phyloP scores from a whole-genome alignment of 37 sponge, comb jelly and placozoan genomes.

The Cladorhizidae sp. region DNA sequence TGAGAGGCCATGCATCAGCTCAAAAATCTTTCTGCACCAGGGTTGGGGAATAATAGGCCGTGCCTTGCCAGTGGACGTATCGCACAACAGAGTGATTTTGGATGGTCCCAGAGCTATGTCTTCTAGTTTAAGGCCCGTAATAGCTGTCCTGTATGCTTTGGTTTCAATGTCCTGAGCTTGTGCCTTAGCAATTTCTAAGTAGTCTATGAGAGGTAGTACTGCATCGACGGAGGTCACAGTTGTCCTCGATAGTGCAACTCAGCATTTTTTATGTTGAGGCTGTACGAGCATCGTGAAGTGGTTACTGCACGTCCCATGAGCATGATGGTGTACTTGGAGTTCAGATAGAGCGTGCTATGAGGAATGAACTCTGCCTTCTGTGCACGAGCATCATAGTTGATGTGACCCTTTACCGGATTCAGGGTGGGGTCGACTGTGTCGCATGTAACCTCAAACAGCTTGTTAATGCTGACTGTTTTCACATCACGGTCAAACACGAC shows the following conservation, averaged over 20 bases:
- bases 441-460: slow-evolving; percentile 71
- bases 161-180: too few species aligned
- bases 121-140: too few species aligned
- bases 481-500: slow-evolving; percentile 63
- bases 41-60: too few species aligned
- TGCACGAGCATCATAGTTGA: slow-evolving; percentile 42
- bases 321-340: slow-evolving; percentile 48
- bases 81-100: too few species aligned
- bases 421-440: slow-evolving; percentile 42
- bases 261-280: slow-evolving; percentile 52
- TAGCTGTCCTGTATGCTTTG: too few species aligned
- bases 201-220: too few species aligned
- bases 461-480: slow-evolving; percentile 49
- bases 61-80: too few species aligned
- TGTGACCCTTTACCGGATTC: slow-evolving; percentile 57
- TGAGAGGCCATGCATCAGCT: too few species aligned
- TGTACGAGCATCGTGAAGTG: slow-evolving; percentile 44
- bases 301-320: slow-evolving; percentile 61
- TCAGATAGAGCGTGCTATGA: slow-evolving; percentile 58
- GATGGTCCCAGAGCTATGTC: too few species aligned
- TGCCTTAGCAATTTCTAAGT: too few species aligned
- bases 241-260: slow-evolving; percentile 47
- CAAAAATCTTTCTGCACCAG: too few species aligned
- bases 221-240: slow-evolving; percentile 55
- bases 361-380: slow-evolving; percentile 72